Evolutionary conservation across 2,888 invertebrate species (phyloP), one percentile per base, ranked within the genome.

Genomic region (Notodonta dromedarius): DNA sequence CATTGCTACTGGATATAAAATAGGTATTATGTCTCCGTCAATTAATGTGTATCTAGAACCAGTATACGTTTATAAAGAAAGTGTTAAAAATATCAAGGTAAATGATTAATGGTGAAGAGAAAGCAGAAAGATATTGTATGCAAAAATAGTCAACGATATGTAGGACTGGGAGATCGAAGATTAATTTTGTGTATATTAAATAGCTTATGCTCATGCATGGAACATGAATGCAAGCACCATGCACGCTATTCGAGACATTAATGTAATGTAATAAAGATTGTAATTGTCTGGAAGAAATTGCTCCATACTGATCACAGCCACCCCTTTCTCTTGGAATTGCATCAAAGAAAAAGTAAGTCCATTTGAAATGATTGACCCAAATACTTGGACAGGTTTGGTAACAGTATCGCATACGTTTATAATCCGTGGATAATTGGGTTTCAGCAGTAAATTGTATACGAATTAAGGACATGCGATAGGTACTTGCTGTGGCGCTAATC

Each of bases 41-140:
- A 62, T 63, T 73, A 65, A 60, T 52, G 16, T 24, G 24, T 61
- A 73, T 65, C 69, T 65, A 63, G 55, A 73, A 73, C 65, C 67
- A 68, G 71, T 69, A 73, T 63, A 58, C 51, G 57, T 69, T 73
- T 71, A 74, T 71, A 66, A 79, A 74, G 78, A 81, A 79, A 80
- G 78, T 78, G 79, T 75, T 78, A 77, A 79, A 74, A 69, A 73
- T 70, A 74, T 66, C 51, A 71, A 69, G 57, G 59, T 44, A 61
- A 69, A 74, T 78, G 79, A 82, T 82, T 74, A 78, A 81, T 77
- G 71, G 68, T 58, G 12, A 61, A 76, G 80, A 71, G 82, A 84
- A 84, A 84, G 82, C 66, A 56, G 35, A 58, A 63, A 62, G 55
- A 69, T 70, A 82, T 81, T 81, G 78, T 83, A 79, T 80, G 79